Conservation (phyloP, 30 jellyfish, hydroid and myxozoan species). For the Chironex yamaguchii region DNA sequence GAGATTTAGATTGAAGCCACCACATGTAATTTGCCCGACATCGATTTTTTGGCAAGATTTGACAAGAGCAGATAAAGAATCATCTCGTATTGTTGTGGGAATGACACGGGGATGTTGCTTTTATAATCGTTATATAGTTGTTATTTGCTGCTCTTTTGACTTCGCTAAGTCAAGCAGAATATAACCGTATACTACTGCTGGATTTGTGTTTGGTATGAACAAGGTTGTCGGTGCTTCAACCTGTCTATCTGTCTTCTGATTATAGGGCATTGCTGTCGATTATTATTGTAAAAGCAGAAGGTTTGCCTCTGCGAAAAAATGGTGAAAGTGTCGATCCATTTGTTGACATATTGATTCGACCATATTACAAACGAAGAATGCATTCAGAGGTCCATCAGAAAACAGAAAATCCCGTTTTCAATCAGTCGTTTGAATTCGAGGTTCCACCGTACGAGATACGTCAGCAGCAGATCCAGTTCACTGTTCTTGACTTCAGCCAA, state of each 20-base stretch:
- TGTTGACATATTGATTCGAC: conserved; percentile 91
- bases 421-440: conserved; percentile 92
- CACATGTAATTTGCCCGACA: too few relatives aligned
- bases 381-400: conserved; percentile 99
- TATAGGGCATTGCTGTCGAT: conserved; percentile 84
- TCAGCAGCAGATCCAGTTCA: conserved; percentile 85
- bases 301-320: conserved; percentile 85
- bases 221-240: neutral
- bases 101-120: too few relatives aligned
- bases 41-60: too few relatives aligned
- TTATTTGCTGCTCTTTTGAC: neutral
- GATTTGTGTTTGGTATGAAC: too few relatives aligned
- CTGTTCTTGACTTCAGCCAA: conserved; percentile 96
- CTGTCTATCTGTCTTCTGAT: neutral
- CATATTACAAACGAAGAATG: conserved; percentile 88
- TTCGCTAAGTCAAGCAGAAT: neutral
- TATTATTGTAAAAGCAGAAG: conserved; percentile 89
- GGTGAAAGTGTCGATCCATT: conserved; percentile 97
- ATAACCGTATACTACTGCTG: too few relatives aligned
- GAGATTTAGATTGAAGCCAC: too few relatives aligned
- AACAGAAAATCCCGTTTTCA: conserved; percentile 91
- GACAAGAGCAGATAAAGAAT: too few relatives aligned
- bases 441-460: conserved; percentile 98
- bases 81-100: too few relatives aligned
- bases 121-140: neutral